Evolutionary conservation across 2,888 invertebrate species (phyloP), one percentile per base, ranked within the genome.

Genomic region (Eucera pruinosa): DNA sequence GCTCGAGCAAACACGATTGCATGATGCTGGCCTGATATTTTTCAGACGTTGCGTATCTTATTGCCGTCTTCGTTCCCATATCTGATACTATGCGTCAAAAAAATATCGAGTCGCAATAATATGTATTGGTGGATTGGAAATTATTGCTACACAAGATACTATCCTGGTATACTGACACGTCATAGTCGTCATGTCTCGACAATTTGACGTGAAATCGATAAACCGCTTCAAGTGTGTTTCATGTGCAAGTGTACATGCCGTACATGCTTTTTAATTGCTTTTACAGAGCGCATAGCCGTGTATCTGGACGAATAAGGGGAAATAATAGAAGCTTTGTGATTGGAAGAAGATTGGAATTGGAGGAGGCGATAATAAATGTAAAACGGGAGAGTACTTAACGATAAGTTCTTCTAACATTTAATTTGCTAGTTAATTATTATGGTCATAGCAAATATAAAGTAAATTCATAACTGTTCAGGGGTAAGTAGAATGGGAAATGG

Each of bases 21-120:
- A n/a, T 84, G 79, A 89, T 90, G 86, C 75, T 88, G 84, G 84
- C 90, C 90, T 89, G 90, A 68, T 90, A 86, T 82, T 87, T 88
- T 89, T 86, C 88, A 89, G 87, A 90, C 84, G 84, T 71, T 71
- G 67, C 76, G 78, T 86, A 78, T 82, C 85, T 85, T 85, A 78
- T 48, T 57, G 74, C 54, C 20, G 39, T 75, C 82, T 80, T 67
- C 60, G 67, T 70, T 55, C 50, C 4, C 55, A 33, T 30, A n/a
- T 20, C 60, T 68, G 48, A 75, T 79, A 76, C 64, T 20, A 27
- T 11, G 60, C 57, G 66, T 62, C 50, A 70, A 84, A 82, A 85
- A 83, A 81, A 81, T 75, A 75, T 76, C 62, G 72, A 74, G 58
- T 71, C 57, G 64, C 82, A 66, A 77, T 78, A 76, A 83, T 81